These are phyloP conservation scores for Sinohyriopsis cumingii DNA, from an alignment of 2,888 invertebrate genomes.

Conservation along the genomic window DNA sequence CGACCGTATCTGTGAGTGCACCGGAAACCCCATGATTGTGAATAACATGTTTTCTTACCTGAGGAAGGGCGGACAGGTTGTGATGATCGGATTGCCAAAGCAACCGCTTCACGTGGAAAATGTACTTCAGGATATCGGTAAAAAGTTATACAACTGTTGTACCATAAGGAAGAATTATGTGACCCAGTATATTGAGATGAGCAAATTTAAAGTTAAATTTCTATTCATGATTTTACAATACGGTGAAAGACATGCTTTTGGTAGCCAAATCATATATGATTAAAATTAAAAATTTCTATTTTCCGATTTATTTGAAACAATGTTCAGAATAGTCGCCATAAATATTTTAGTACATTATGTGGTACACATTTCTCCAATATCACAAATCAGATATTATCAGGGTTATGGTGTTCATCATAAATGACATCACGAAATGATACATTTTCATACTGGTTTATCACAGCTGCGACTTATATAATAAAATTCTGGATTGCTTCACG, in stretches of 20 bases:
- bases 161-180: background rate
- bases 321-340: no score
- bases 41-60: constrained; percentile 59
- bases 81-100: constrained; percentile 63
- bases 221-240: background rate
- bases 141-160: constrained; percentile 10
- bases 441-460: no score
- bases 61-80: constrained; percentile 63
- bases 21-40: constrained; percentile 57
- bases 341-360: no score
- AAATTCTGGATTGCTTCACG: no score
- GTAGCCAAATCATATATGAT: background rate
- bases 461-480: no score
- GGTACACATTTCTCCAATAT: no score
- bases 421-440: no score
- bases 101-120: constrained; percentile 64
- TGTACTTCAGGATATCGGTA: constrained; percentile 61
- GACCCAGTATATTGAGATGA: no score
- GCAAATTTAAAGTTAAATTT: no score
- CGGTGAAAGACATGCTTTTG: background rate
- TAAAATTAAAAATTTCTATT: background rate
- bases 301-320: background rate
- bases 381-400: no score
- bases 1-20: constrained; percentile 64
- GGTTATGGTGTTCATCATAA: no score